Base-by-base conservation (phyloP, 2,113 vertebrate genomes). In the Hassar affinis region DNA sequence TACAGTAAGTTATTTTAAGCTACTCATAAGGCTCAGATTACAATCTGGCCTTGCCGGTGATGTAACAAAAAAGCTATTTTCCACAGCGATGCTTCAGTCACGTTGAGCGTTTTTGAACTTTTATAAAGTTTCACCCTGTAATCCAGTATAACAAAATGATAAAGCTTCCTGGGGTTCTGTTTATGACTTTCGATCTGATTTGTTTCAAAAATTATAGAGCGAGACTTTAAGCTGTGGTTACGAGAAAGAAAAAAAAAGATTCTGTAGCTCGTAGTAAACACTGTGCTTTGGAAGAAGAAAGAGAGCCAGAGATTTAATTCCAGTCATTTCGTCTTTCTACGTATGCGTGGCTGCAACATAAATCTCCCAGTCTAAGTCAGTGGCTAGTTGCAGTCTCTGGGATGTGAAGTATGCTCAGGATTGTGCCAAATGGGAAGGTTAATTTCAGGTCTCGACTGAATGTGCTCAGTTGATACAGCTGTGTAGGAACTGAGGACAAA, bases 331-430 rank as follows among this genome's bases (percentile, higher is more conserved):
- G 27, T 52, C 57, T 71, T 38, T 38, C 66, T 9, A 22, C 12
- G 1, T 14, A 61, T n/a, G 12, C 25, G 56, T 61, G 68, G n/a
- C 45, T 49, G 61, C 45, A 3, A 8, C 30, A 62, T 75, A 47
- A 82, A 52, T 82, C 57, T 82, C 68, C 27, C 80, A 61, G 35
- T 72, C 33, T 25, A 57, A 33, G 30, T 64, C 62, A 80, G 30
- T n/a, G 47, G 35, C 72, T 56, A 14, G 66, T 45, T 66, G 30
- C 42, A 38, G 47, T 68, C 61, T 27, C 61, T 64, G 33, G 38
- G 62, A 42, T 38, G 61, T 45, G 35, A 57, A 56, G 49, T n/a
- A 5, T 81, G 68, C 52, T 81, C n/a, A 18, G 11, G 2, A 12
- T 59, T 47, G 25, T 82, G 68, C 54, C 38, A 82, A 82, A 59